Evolutionary conservation across 2,113 vertebrate species (phyloP), one percentile per base, ranked within the genome.

Genomic region (Tragelaphus imberbis): DNA sequence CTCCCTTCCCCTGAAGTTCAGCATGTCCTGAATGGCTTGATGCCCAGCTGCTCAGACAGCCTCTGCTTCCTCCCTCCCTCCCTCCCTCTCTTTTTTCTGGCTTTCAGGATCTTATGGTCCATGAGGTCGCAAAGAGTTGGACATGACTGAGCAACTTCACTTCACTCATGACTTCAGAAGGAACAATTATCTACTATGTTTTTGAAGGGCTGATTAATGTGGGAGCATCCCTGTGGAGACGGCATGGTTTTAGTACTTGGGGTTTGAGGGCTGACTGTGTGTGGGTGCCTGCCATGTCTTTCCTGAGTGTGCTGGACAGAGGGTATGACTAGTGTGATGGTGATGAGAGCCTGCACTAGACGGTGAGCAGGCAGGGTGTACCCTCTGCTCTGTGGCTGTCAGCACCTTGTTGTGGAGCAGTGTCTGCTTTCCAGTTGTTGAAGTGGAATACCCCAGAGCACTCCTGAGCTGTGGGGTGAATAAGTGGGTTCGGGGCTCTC

Each of bases 341-440:
- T n/a, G 79, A 53, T 10, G 17, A 81, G 10, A 81, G 17, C 49
- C 49, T n/a, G 49, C 30, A 23, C 49, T 23, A 11, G 17, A 30
- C 0, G 15, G 21, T 8, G 77, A 30, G 44, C 47, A 33, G 15
- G 79, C 7, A 33, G 47, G 49, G 79, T 17, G 16, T 21, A 10
- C 16, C 30, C 30, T 4, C 10, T n/a, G 30, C 49, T 33, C 49
- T n/a, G 5, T 4, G 79, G 30, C 30, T 53, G 16, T 53, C 9
- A 19, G 47, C 1, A 0, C 79, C 47, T 9, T 33, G 16, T 6
- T 51, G 28, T 21, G 16, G 77, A 49, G 28, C 0, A 0, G 9
- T 11, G 49, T 33, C 28, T 33, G 8, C 47, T 81, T 28, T 9
- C 79, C 33, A 53, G 16, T 33, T 10, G 28, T 19, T 51, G 47